These are phyloP conservation scores for Blastomussa wellsi DNA, from an alignment of 92 coral and sea anemone genomes.

Conservation along the genomic window DNA sequence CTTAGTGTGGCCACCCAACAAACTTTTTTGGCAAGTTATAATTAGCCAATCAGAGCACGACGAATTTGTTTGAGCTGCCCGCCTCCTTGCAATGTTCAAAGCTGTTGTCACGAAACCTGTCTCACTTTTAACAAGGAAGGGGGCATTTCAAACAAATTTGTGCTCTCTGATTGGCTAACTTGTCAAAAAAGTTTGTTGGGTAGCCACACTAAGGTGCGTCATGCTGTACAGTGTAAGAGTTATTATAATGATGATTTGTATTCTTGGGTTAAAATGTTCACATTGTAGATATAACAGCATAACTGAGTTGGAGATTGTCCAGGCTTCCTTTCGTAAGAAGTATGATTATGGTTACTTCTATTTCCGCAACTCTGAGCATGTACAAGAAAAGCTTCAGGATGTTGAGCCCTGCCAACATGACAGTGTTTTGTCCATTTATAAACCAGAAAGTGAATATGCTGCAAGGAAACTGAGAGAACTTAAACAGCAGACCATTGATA, in stretches of 20 bases:
- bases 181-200: too few species aligned
- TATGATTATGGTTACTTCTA: conserved; percentile 94
- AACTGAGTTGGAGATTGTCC: conserved; percentile 94
- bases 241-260: background rate
- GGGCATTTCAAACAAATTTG: too few species aligned
- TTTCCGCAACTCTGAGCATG: conserved; percentile 76
- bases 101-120: too few species aligned
- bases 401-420: conserved; percentile 42
- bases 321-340: conserved; percentile 95
- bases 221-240: too few species aligned
- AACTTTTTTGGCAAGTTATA: too few species aligned
- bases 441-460: conserved; percentile 92
- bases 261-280: background rate
- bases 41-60: too few species aligned
- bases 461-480: conserved; percentile 84
- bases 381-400: conserved; percentile 56
- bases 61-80: too few species aligned
- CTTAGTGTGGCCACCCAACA: too few species aligned
- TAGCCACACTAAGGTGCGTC: too few species aligned
- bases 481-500: conserved; percentile 96
- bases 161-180: too few species aligned
- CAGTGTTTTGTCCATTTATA: conserved; percentile 51
- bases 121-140: too few species aligned
- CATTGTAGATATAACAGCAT: conserved; percentile 80
- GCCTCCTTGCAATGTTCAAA: too few species aligned